Evolutionary conservation across 2,888 invertebrate species (phyloP).

Genomic region (Chrysopilus asiliformis): DNA sequence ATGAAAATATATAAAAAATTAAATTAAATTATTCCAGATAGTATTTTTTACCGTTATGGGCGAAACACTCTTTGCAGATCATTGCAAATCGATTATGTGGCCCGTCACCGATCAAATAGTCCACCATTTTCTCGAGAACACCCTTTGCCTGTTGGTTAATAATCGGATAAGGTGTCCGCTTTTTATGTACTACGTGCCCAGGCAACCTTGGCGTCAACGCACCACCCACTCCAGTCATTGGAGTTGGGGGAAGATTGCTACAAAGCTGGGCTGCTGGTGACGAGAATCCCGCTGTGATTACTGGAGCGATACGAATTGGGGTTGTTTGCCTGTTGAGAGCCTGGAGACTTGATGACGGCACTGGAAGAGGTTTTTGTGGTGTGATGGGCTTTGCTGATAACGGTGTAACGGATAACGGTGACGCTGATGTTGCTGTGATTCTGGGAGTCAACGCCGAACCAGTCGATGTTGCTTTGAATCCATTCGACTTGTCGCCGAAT

Average conservation of each 20-base stretch:
- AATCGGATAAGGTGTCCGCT: constrained; percentile 32
- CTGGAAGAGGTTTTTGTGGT: constrained; percentile 3
- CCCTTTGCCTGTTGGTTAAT: constrained; percentile 50
- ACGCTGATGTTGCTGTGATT: not conserved
- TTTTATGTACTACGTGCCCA: too few relatives aligned
- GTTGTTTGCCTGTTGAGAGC: not conserved
- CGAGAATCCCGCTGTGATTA: not conserved
- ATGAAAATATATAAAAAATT: not conserved
- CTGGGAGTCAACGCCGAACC: constrained; percentile 5
- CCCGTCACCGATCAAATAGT: constrained; percentile 90
- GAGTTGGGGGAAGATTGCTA: constrained; percentile 4
- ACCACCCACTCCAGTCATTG: constrained; percentile 2
- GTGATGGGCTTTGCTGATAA: not conserved
- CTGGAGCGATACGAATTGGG: not conserved
- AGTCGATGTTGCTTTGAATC: constrained; percentile 12
- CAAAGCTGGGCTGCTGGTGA: not conserved
- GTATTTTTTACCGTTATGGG: constrained; percentile 68
- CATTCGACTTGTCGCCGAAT: constrained; percentile 29
- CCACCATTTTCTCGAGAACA: constrained; percentile 78
- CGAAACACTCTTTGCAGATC: constrained; percentile 77
- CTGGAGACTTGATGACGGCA: constrained; percentile 1
- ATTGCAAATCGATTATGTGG: constrained; percentile 90
- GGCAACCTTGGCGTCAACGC: too few relatives aligned
- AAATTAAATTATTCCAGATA: not conserved
- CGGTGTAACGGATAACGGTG: not conserved